phyloP scores from a whole-genome alignment of 2,888 invertebrate genomes.

The Nemotelus nigrinus region DNA sequence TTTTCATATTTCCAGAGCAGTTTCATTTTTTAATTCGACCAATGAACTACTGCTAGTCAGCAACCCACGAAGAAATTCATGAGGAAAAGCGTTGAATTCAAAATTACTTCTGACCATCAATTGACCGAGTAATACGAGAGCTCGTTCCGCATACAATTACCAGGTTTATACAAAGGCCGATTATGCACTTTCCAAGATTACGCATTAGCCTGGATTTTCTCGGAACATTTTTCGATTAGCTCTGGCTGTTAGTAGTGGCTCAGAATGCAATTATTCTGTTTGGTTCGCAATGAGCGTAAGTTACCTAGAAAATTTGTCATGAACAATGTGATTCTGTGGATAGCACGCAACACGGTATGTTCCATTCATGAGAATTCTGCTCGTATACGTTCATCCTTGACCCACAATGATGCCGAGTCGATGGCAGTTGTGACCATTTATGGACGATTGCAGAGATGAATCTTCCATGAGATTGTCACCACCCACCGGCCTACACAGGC shows the following conservation, averaged over 20 bases:
- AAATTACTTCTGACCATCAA: no score
- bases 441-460: no score
- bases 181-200: constrained; percentile 9
- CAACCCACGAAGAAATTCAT: no score
- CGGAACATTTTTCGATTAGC: neutral
- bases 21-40: constrained; percentile 2
- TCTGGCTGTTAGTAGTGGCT: neutral
- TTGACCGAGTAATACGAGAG: no score
- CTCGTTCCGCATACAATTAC: no score
- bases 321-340: neutral
- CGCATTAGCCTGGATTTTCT: constrained; percentile 10
- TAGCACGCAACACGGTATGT: neutral
- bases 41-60: neutral
- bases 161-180: no score
- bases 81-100: no score
- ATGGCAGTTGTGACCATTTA: no score
- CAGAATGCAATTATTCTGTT: constrained; percentile 1
- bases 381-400: constrained; percentile 10
- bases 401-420: neutral
- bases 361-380: constrained; percentile 5
- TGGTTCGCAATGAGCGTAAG: neutral
- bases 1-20: neutral
- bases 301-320: neutral
- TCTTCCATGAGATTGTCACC: no score
- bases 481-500: no score